Evolutionary conservation across 2,113 vertebrate species (phyloP), one percentile per base, ranked within the genome.

Genomic region (Aphyosemion australe): DNA sequence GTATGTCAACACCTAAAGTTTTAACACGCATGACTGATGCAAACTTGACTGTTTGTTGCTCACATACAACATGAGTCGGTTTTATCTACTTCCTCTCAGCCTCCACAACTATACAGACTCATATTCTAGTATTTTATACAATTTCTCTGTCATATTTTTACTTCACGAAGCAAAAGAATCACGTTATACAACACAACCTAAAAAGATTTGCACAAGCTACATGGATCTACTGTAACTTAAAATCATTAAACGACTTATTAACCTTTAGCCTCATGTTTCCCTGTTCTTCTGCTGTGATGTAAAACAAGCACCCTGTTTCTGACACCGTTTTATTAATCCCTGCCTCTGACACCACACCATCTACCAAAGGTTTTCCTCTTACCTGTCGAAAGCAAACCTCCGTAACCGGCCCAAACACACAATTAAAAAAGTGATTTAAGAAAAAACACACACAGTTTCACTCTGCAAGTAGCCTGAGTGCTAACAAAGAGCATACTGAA

Each of bases 361-460:
- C 55, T 9, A 43, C 0, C n/a, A 3, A 42, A 42, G 0, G 3
- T 69, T 46, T 26, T 53, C 57, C 42, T 46, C 70, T 65, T 73
- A 73, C 70, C 70, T 65, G 32, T 39, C 39, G 1, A 13, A 41
- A 14, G 9, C 34, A 18, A 47, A 20, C 2, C 26, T 55, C 62
- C 50, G 18, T 53, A 32, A 41, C 5, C 19, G 8, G 7, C 15
- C 34, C n/a, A 26, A 12, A 7, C 21, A 49, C 10, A 13, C 6
- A 13, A 31, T 39, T 34, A 2, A 49, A 12, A 8, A 12, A 16
- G 14, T 34, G n/a, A 19, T 12, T 34, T 11, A 8, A n/a, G 54
- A 0, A 11, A 5, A 19, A 20, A 43, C 31, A 19, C 16, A 34
- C 6, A 8, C 1, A 26, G 7, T 47, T 16, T 19, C 19, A 48